Percentiles rank a stretch among this genome's conserved stretches.
These are phyloP conservation scores for Drosophila rhopaloa DNA, from an alignment of 1,140 invertebrate genomes.

Conservation along the genomic window DNA sequence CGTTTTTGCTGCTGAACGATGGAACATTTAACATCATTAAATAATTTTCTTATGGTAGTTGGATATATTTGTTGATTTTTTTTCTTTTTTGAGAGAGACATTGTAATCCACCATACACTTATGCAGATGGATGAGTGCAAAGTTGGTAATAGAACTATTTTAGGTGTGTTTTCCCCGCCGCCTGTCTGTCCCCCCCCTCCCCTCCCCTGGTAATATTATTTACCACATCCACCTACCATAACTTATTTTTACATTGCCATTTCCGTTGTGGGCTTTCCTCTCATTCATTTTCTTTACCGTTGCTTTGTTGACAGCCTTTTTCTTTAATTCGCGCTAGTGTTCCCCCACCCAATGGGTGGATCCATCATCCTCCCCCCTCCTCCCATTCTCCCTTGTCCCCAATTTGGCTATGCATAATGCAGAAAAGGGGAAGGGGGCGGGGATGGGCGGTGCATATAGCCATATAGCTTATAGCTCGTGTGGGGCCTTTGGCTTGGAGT, in stretches of 20 bases:
- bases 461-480: slow-evolving; percentile 33
- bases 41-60: too few relatives aligned
- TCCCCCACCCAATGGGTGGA: slow-evolving; percentile 17
- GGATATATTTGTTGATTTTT: too few relatives aligned
- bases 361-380: neutral
- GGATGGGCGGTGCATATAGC: neutral
- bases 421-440: neutral
- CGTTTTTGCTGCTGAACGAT: too few relatives aligned
- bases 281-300: slow-evolving; percentile 60
- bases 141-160: slow-evolving; percentile 17
- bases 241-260: slow-evolving; percentile 48
- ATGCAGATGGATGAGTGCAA: neutral
- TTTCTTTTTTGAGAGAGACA: too few relatives aligned
- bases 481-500: slow-evolving; percentile 34
- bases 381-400: neutral
- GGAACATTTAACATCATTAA: too few relatives aligned
- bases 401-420: slow-evolving; percentile 42
- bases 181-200: neutral
- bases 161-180: slow-evolving; percentile 12
- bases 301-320: slow-evolving; percentile 55
- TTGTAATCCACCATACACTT: neutral
- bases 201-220: slow-evolving; percentile 13
- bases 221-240: slow-evolving; percentile 45
- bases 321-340: slow-evolving; percentile 46
- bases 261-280: slow-evolving; percentile 60